phyloP scores from a whole-genome alignment of 2,113 vertebrate species.

The Neodon shergylaensis region DNA sequence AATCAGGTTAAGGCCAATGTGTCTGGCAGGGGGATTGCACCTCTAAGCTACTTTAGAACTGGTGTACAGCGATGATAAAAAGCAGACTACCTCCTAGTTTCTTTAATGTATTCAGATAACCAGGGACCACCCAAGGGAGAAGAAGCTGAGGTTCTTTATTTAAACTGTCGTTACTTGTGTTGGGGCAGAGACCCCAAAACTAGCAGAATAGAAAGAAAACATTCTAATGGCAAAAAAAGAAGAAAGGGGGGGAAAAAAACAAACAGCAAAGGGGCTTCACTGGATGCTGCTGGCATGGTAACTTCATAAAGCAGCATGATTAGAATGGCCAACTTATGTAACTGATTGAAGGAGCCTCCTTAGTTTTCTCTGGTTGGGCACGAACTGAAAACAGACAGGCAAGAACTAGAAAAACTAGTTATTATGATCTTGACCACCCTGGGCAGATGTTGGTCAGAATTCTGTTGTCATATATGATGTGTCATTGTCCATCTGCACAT shows the following conservation, averaged over 20 bases:
- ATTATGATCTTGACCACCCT: not conserved
- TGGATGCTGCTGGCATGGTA: not conserved
- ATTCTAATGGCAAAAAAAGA: not conserved
- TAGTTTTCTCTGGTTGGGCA: not conserved
- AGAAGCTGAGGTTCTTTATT: not conserved
- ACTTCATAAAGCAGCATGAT: not conserved
- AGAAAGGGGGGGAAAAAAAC: not conserved
- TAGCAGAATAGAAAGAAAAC: not conserved
- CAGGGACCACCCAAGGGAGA: not conserved
- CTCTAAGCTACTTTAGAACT: slow-evolving; percentile 7
- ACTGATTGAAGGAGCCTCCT: not conserved
- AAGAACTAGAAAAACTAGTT: not conserved
- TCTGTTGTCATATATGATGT: not conserved
- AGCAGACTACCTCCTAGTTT: not conserved
- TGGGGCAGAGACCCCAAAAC: not conserved
- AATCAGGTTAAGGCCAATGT: not conserved
- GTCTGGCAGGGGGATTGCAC: not conserved
- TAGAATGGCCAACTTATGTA: not conserved
- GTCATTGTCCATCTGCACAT: not conserved
- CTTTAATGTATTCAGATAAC: slow-evolving; percentile 16
- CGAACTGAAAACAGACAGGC: not conserved
- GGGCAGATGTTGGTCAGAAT: not conserved
- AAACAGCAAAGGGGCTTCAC: not conserved
- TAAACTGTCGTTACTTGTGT: not conserved
- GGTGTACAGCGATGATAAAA: not conserved